Evolutionary conservation across 2,888 invertebrate species (phyloP).

Genomic region (Eupsilia transversa): DNA sequence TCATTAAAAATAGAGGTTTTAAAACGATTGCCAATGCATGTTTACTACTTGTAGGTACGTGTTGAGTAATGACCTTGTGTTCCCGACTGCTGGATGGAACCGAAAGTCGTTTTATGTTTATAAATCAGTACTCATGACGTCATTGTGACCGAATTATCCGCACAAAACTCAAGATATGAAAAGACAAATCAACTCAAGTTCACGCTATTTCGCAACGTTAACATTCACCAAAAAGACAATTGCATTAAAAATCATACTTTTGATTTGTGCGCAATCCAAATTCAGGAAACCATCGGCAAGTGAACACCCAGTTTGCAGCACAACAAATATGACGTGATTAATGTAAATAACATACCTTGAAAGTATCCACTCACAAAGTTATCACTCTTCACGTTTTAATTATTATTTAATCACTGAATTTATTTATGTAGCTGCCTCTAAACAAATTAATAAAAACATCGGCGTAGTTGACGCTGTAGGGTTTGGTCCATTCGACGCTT

Average conservation of each 20-base stretch:
- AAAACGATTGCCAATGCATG: slow-evolving; percentile 83
- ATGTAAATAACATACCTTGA: slow-evolving; percentile 84
- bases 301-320: slow-evolving; percentile 79
- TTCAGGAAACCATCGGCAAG: slow-evolving; percentile 70
- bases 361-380: slow-evolving; percentile 70
- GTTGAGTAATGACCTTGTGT: slow-evolving; percentile 86
- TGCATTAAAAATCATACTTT: slow-evolving; percentile 40
- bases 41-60: slow-evolving; percentile 81
- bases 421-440: slow-evolving; percentile 47
- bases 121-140: slow-evolving; percentile 88
- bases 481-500: slow-evolving; percentile 82
- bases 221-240: slow-evolving; percentile 38
- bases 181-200: slow-evolving; percentile 63
- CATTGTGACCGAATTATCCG: slow-evolving; percentile 85
- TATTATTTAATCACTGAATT: slow-evolving; percentile 64
- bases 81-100: slow-evolving; percentile 84
- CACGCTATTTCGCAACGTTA: slow-evolving; percentile 40
- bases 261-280: slow-evolving; percentile 53
- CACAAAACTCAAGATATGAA: slow-evolving; percentile 73
- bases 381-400: slow-evolving; percentile 68
- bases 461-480: slow-evolving; percentile 78
- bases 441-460: slow-evolving; percentile 78
- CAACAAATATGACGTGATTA: slow-evolving; percentile 80
- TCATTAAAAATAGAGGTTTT: slow-evolving; percentile 85
- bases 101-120: slow-evolving; percentile 86